Conservation (phyloP, 2,797 vertebrate genomes). For the Ciconia nigra region DNA sequence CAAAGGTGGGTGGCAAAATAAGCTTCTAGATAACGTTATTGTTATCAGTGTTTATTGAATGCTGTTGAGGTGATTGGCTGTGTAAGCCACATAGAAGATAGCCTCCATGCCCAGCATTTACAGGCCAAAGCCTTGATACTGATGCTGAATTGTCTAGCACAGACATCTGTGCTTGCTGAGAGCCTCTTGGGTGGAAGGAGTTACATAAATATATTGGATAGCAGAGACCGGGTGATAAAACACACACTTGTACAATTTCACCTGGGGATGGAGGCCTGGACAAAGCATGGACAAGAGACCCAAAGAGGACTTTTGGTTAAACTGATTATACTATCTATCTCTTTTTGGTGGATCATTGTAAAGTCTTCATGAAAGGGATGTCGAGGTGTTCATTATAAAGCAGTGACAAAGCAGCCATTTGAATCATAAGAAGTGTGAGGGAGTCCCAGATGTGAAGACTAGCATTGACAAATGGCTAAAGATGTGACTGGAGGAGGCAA, state of each 20-base stretch:
- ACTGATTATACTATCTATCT: background rate
- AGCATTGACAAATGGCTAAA: background rate
- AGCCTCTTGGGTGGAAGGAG: background rate
- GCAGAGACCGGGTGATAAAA: background rate
- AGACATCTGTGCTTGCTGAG: background rate
- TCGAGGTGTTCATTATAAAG: background rate
- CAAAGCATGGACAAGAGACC: background rate
- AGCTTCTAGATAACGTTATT: background rate
- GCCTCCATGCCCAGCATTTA: background rate
- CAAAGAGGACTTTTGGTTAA: background rate
- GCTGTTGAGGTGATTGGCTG: background rate
- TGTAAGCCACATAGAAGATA: rapidly evolving
- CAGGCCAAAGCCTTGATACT: background rate
- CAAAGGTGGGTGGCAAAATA: background rate
- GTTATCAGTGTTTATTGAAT: background rate
- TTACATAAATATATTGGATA: background rate
- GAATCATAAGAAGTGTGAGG: background rate
- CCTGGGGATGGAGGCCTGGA: background rate
- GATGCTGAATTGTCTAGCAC: background rate
- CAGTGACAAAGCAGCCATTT: background rate
- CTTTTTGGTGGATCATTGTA: background rate
- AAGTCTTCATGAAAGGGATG: background rate
- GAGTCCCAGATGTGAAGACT: background rate
- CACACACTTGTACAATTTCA: background rate
- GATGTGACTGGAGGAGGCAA: background rate